Conservation (phyloP, 2,888 invertebrate species). For the Amiota communis region DNA sequence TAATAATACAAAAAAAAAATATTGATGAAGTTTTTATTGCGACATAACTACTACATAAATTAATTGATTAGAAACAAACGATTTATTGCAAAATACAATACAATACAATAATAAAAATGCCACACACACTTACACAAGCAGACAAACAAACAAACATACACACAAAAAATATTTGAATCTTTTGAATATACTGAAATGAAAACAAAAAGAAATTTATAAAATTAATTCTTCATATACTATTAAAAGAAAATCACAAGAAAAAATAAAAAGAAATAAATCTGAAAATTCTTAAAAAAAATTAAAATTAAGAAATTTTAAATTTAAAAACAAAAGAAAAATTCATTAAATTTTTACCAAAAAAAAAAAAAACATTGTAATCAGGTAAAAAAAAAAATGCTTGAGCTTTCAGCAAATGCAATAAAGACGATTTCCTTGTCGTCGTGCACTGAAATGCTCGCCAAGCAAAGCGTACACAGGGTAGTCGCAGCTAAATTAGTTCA, state of each 20-base stretch:
- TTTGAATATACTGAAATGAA: neutral
- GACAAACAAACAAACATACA: constrained; percentile 31
- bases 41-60: too few species aligned
- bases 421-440: neutral
- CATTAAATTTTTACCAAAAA: constrained; percentile 37
- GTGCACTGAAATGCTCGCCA: constrained; percentile 27
- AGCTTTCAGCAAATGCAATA: constrained; percentile 17
- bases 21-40: constrained; percentile 31
- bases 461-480: constrained; percentile 35
- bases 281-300: neutral
- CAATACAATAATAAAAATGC: constrained; percentile 1
- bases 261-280: constrained; percentile 23
- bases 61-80: too few species aligned
- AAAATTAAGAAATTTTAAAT: constrained; percentile 9
- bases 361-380: constrained; percentile 24
- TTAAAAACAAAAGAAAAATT: constrained; percentile 8
- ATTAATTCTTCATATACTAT: neutral
- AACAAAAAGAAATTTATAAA: constrained; percentile 6
- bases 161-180: neutral
- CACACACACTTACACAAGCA: constrained; percentile 17
- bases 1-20: neutral
- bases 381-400: constrained; percentile 12
- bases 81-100: too few species aligned
- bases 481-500: constrained; percentile 35
- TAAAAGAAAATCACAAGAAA: constrained; percentile 20